These are phyloP conservation scores for Anneissia japonica DNA, from an alignment of 35 echinoderm and acorn worm genomes.

Conservation along the genomic window DNA sequence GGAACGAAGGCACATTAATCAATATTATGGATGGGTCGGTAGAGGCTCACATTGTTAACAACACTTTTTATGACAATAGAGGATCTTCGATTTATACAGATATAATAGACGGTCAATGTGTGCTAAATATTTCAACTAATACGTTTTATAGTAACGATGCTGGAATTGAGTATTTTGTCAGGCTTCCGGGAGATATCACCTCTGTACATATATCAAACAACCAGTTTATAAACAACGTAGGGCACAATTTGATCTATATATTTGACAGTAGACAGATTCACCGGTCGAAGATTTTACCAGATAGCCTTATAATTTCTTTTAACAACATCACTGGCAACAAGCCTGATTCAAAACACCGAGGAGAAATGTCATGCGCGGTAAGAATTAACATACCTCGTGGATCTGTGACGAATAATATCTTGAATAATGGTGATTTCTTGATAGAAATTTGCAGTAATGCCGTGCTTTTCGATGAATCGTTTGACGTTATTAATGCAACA, in stretches of 20 bases:
- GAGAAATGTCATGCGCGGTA: background rate
- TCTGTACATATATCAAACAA: background rate
- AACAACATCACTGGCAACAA: background rate
- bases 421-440: background rate
- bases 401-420: background rate
- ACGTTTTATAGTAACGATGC: background rate
- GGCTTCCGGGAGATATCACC: background rate
- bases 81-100: background rate
- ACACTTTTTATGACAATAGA: background rate
- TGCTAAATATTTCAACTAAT: background rate
- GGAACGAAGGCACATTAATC: background rate
- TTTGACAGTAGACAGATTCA: background rate
- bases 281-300: background rate
- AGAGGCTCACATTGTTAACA: background rate
- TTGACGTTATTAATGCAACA: background rate
- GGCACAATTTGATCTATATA: background rate
- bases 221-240: background rate
- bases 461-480: background rate
- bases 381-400: background rate
- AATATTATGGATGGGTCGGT: background rate
- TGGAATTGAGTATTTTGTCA: background rate
- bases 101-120: background rate
- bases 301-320: background rate
- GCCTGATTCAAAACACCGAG: background rate
- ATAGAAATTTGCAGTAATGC: background rate